These are phyloP conservation scores for Nothocercus julius DNA, from an alignment of 2,113 vertebrate species.

Conservation along the genomic window DNA sequence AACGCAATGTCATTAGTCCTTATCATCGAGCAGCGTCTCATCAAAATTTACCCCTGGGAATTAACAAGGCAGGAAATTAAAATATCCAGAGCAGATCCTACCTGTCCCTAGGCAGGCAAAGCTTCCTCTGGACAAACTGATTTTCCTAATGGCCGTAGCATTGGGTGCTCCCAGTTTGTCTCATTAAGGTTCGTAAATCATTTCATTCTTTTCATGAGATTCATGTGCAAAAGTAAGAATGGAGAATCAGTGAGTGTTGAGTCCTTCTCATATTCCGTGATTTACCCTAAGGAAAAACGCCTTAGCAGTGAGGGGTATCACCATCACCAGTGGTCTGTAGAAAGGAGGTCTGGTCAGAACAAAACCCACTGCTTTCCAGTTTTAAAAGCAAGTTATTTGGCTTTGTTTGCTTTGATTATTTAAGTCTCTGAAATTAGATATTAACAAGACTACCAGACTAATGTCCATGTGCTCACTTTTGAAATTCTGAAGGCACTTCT, in stretches of 20 bases:
- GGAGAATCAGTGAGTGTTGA: neutral
- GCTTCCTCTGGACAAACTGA: neutral
- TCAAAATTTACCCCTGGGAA: neutral
- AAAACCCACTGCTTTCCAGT: neutral
- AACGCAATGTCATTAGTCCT: neutral
- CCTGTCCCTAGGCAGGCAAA: neutral
- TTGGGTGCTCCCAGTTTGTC: fast-evolving
- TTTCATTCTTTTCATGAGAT: neutral
- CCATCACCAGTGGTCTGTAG: neutral
- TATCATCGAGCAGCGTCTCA: neutral
- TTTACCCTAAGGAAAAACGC: neutral
- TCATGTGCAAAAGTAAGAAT: neutral
- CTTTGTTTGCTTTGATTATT: neutral
- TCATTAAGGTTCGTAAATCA: neutral
- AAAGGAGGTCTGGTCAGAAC: neutral
- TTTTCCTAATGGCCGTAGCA: neutral
- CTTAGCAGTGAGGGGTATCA: neutral
- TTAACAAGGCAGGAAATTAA: slow-evolving; percentile 31
- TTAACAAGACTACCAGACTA: neutral
- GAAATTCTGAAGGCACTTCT: neutral
- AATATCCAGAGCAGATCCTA: neutral
- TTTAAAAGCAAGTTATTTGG: neutral
- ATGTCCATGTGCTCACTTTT: neutral
- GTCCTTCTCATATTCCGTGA: neutral
- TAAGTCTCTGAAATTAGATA: neutral